Evolutionary conservation across 2,113 vertebrate genomes (phyloP).

Genomic region (Panurus biarmicus): DNA sequence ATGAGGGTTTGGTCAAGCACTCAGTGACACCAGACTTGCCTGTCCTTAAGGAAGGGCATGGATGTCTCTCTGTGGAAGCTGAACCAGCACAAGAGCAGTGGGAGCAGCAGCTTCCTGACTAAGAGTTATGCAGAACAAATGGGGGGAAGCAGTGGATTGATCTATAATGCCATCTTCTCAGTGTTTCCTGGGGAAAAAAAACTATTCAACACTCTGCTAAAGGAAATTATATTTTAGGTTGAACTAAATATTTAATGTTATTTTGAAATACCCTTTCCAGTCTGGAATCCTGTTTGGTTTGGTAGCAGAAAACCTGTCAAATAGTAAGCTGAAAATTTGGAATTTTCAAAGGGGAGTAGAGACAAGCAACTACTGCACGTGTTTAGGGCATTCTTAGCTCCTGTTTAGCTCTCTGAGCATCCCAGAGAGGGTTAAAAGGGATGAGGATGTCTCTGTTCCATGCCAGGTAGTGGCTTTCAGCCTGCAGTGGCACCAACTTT

Average conservation of each 20-base stretch:
- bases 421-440: neutral
- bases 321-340: neutral
- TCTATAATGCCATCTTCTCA: neutral
- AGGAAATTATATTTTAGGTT: neutral
- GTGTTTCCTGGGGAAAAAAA: neutral
- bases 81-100: neutral
- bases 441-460: neutral
- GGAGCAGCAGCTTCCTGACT: neutral
- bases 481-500: neutral
- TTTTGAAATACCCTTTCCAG: neutral
- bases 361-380: neutral
- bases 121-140: neutral
- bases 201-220: neutral
- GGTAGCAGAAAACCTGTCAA: neutral
- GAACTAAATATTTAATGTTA: neutral
- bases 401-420: neutral
- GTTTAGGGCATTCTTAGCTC: neutral
- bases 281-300: neutral
- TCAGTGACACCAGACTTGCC: neutral
- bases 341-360: neutral
- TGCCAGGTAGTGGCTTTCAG: neutral
- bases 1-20: accelerated
- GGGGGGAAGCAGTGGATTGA: neutral
- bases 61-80: neutral
- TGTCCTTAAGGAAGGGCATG: neutral